Base-by-base conservation (phyloP, 2,797 vertebrate genomes). In the Heteromormyrus szaboi region DNA sequence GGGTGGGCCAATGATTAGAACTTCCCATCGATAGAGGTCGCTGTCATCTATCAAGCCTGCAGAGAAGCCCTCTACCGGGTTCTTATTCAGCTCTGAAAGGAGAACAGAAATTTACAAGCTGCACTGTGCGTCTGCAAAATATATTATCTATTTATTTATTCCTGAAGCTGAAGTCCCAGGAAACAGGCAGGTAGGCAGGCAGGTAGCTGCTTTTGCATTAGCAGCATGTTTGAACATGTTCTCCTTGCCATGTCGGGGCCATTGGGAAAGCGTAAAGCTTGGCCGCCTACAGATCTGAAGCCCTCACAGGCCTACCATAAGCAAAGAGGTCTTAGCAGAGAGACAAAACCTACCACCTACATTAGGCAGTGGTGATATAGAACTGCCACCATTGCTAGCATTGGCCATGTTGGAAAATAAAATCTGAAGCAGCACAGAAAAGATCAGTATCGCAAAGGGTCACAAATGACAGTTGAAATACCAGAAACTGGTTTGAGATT, bases 1-100 rank as follows among this genome's bases (percentile, higher is more conserved):
- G 93, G 98, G 98, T 93, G 99, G 98, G 68, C 98, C 99, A 88
- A 99, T 99, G 93, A 99, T 99, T 90, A 99, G 97, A 92, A 99
- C 99, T 97, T 99, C 99, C 99, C 99, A 99, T 96, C 98, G 97
- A 95, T 99, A 99, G 89, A 99, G 97, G 94, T 99, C 99, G 94
- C 97, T 98, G 95, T 99, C 99, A 93, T 99, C 98, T 93, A 99
- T 99, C 94, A 99, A 96, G 90, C 99, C 99, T 89, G 99, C 99
- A 92, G 99, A 99, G 96, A 99, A 99, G 91, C 99, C 99, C 95
- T 99, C 99, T 93, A 99, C 99, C 92, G 99, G 98, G 93, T 99
- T 99, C 96, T 99, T 99, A 96, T 99, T 99, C 94, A 99, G 96
- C 95, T 99, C 99, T 99, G 94, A 53, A 91, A 53, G 65, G 0